Evolutionary conservation across 1,140 invertebrate genomes (phyloP).

Genomic region (Fopius arisanus): DNA sequence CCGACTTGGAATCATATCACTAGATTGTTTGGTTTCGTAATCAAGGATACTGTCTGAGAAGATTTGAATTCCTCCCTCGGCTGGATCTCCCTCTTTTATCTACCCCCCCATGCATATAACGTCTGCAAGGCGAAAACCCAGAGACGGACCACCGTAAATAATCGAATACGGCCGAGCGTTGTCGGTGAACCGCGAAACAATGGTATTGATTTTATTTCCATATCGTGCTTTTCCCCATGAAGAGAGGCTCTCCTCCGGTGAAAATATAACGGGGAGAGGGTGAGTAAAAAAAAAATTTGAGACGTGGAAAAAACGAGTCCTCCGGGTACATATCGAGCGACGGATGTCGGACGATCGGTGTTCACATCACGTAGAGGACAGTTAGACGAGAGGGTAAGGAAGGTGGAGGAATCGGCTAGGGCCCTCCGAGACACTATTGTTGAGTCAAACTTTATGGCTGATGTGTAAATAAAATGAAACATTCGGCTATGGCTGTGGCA

Average conservation of each 20-base stretch:
- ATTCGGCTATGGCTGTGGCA: background rate
- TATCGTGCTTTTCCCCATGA: slow-evolving; percentile 47
- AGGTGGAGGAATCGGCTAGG: slow-evolving; percentile 12
- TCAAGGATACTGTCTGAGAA: background rate
- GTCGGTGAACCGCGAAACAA: slow-evolving; percentile 60
- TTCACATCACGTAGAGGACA: slow-evolving; percentile 61
- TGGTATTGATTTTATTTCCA: slow-evolving; percentile 65
- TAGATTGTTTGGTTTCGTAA: slow-evolving; percentile 1
- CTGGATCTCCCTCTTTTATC: background rate
- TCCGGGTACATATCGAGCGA: slow-evolving; percentile 62
- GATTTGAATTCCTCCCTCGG: slow-evolving; percentile 1
- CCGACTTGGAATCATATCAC: background rate
- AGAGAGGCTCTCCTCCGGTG: background rate
- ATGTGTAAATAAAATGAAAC: background rate
- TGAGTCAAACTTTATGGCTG: background rate
- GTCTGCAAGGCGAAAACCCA: slow-evolving; percentile 19
- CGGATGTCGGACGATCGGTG: slow-evolving; percentile 61
- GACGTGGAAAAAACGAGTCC: slow-evolving; percentile 38
- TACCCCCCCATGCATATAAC: slow-evolving; percentile 9
- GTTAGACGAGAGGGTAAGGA: slow-evolving; percentile 39
- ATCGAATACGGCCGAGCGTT: slow-evolving; percentile 56
- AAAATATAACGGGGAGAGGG: background rate
- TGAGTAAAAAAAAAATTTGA: slow-evolving; percentile 7
- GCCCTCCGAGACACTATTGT: background rate
- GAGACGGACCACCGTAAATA: slow-evolving; percentile 37